These are phyloP conservation scores for Chloroceryle inda DNA, from an alignment of 2,797 vertebrate genomes.

Conservation along the genomic window DNA sequence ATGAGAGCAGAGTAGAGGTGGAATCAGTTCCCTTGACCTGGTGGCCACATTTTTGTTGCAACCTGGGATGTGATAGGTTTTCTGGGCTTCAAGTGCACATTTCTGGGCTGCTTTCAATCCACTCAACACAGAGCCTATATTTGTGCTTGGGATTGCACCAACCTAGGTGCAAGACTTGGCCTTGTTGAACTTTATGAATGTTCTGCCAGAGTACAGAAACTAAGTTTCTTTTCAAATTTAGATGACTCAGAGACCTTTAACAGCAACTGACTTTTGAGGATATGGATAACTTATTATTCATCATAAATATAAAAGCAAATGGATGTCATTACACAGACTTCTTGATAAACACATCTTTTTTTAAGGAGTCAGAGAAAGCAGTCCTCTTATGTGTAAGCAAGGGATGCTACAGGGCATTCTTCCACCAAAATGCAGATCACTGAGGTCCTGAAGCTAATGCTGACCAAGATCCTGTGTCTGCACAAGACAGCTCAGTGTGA, in stretches of 20 bases:
- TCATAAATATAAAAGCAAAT: neutral
- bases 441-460: neutral
- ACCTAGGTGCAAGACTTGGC: neutral
- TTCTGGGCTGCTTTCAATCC: neutral
- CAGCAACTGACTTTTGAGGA: neutral
- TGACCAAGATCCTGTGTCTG: neutral
- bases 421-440: neutral
- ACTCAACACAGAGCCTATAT: neutral
- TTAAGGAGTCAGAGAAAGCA: neutral
- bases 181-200: neutral
- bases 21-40: neutral
- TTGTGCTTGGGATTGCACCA: too few relatives aligned
- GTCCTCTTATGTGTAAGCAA: neutral
- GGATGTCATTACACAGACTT: neutral
- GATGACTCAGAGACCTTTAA: neutral
- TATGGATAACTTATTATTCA: slow-evolving; percentile 4
- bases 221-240: neutral
- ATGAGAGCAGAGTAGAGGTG: neutral
- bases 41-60: neutral
- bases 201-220: neutral
- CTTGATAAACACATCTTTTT: neutral
- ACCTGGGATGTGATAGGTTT: neutral
- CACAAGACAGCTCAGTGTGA: neutral
- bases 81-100: neutral
- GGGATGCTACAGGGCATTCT: neutral